A percentile compares a stretch with the other conserved stretches of the same genome.
Evolutionary conservation across 1,140 invertebrate genomes (phyloP).

Genomic region (Euwallacea similis): DNA sequence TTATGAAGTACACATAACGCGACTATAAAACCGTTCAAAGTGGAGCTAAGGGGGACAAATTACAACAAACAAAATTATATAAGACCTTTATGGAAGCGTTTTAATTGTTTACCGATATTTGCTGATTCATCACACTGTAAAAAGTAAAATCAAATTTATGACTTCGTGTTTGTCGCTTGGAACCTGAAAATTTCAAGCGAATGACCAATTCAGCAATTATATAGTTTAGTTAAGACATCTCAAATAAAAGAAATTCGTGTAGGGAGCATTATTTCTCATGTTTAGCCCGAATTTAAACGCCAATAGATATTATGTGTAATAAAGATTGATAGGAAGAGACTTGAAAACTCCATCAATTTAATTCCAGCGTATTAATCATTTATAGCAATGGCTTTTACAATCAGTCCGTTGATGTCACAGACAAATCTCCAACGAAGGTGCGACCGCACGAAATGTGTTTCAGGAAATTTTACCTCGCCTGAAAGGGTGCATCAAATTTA

Average conservation of each 20-base stretch:
- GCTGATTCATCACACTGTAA: no score
- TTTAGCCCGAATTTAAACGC: neutral
- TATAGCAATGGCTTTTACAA: conserved; percentile 13
- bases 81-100: no score
- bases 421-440: conserved; percentile 10
- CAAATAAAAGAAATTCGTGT: neutral
- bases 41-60: no score
- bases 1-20: no score
- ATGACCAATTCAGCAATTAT: no score
- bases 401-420: conserved; percentile 8
- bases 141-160: no score
- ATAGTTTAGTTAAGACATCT: no score
- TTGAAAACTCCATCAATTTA: neutral
- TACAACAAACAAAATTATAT: no score
- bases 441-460: conserved; percentile 11
- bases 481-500: conserved; percentile 25
- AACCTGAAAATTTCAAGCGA: no score
- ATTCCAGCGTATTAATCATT: neutral
- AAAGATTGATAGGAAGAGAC: neutral
- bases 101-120: no score
- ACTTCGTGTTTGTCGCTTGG: no score
- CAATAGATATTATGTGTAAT: neutral
- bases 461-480: conserved; percentile 23
- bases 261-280: neutral
- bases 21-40: no score